Evolutionary conservation across 2,888 invertebrate species (phyloP), one percentile per base, ranked within the genome.

Genomic region (Acronicta aceris): DNA sequence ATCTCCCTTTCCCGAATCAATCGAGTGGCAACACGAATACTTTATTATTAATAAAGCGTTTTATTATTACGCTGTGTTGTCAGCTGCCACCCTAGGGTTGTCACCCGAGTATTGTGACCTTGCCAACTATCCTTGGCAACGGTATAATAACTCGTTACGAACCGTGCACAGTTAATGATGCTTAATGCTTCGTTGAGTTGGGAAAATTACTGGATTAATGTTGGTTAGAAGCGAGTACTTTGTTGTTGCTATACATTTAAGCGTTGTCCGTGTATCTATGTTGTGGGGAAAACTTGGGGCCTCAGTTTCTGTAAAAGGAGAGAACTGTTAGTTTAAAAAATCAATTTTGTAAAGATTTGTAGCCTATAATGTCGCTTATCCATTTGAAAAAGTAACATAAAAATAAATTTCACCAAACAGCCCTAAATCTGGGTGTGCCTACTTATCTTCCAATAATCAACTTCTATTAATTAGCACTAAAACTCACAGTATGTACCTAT

Each of bases 141-240:
- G 62, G 62, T 60, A 56, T 53, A 59, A 53, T 56, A 60, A 64
- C 72, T 69, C 72, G 69, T 61, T 64, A 69, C 71, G 56, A 56
- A 45, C 71, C 56, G 59, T 30, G 75, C 65, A 49, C 60, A 60
- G 60, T 67, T 78, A 75, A 78, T 78, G 76, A 78, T 71, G 68
- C 71, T 78, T 76, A 78, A 78, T 77, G 77, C 77, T 71, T 69
- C 73, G 76, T 17, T 77, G 76, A 62, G 53, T 66, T 59, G 73
- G 78, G 76, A 73, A 76, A 76, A 76, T 76, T 76, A 73, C 71
- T 74, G 78, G 70, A 76, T 76, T 78, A 78, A 67, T 63, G 56
- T 41, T 58, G 52, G 47, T 59, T 63, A 68, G 49, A 57, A 59
- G 41, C 59, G 49, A 60, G 46, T 53, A 64, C 60, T 63, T 65